Conservation (phyloP, 53 echinoderm and acorn worm genomes). For the Henricia sp. region DNA sequence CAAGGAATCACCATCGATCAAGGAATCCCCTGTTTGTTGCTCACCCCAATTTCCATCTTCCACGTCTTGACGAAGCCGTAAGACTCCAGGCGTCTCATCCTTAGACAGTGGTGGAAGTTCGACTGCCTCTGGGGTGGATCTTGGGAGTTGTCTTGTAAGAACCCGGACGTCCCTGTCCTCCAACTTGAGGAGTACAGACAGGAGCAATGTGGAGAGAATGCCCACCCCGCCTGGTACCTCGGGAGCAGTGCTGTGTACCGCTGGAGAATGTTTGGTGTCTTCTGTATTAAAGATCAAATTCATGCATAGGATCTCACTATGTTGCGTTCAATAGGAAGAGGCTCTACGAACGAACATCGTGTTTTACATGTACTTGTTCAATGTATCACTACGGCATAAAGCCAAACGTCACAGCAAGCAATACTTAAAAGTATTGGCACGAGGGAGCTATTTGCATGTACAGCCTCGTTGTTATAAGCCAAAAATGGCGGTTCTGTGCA, state of each 20-base stretch:
- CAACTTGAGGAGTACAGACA: conserved; percentile 42
- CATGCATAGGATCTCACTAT: too few species aligned
- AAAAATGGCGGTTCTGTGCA: too few species aligned
- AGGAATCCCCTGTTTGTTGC: not conserved
- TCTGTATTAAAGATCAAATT: not conserved
- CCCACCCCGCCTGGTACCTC: not conserved
- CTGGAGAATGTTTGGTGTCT: not conserved
- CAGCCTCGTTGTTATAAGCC: too few species aligned
- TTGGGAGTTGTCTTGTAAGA: not conserved
- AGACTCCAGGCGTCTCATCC: not conserved
- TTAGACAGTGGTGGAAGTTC: not conserved
- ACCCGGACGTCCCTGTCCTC: conserved; percentile 38
- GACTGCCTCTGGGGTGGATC: not conserved
- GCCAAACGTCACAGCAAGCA: too few species aligned
- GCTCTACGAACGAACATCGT: too few species aligned
- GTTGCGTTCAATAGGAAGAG: too few species aligned
- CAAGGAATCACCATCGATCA: not conserved
- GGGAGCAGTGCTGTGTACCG: not conserved
- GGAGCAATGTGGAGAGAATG: conserved; percentile 27
- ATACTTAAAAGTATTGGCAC: too few species aligned
- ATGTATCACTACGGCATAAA: too few species aligned
- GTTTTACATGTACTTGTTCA: too few species aligned
- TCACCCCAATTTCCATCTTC: not conserved
- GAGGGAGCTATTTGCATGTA: too few species aligned
- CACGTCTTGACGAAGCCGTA: not conserved